Evolutionary conservation across 1,140 invertebrate species (phyloP), one percentile per base, ranked within the genome.

Genomic region (Sinonovacula constricta): DNA sequence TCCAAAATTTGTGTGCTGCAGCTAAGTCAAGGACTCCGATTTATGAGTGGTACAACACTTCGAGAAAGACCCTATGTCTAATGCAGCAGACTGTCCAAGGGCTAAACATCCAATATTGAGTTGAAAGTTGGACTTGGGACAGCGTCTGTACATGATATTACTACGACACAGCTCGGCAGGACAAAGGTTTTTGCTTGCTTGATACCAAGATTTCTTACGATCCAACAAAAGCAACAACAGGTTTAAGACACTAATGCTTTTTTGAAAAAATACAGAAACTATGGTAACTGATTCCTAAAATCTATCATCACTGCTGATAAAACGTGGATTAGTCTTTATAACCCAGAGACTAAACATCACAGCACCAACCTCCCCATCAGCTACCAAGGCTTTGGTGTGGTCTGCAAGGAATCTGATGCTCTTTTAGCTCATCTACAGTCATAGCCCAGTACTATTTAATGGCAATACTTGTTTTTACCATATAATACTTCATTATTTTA

Each of bases 301-400:
- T 30, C 22, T 15, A 31, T 28, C 2, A 51, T 67, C 14, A 31
- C 45, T n/a, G 45, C 51, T 34, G 66, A 65, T 49, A 28, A 45
- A 49, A 65, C 33, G 36, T 62, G 59, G n/a, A n/a, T n/a, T n/a
- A n/a, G n/a, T n/a, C n/a, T n/a, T n/a, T n/a, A n/a, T 63, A 45
- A 66, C 63, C 39, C 39, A 12, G n/a, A 66, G 51, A 66, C 28
- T 66, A 66, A 66, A n/a, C n/a, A n/a, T 49, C 36, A 39, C 12
- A 31, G 3, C n/a, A 26, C 63, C 63, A 30, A 14, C 2, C 18
- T 66, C 36, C 14, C 60, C 60, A 36, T 63, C 60, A 34, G 31
- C 60, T 14, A 28, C 30, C n/a, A 63, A 63, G 24, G 33, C 60
- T 28, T 63, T 63, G 31, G 60, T 63, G 33, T 36, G 30, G n/a